phyloP scores from a whole-genome alignment of 2,797 vertebrate genomes.

The Lagodon rhomboides region DNA sequence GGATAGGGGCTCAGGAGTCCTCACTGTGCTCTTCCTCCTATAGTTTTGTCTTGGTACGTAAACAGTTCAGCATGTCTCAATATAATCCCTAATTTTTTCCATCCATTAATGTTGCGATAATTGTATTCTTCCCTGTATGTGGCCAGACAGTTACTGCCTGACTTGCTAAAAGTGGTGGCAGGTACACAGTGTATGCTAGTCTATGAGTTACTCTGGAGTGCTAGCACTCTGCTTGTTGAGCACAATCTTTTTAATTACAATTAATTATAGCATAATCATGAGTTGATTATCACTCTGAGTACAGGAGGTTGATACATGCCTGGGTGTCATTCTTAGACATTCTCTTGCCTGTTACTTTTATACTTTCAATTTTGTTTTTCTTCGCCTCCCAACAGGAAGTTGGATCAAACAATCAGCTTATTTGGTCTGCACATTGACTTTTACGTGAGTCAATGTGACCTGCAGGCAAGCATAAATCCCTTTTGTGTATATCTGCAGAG shows the following conservation, averaged over 20 bases:
- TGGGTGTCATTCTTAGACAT: background rate
- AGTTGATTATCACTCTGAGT: background rate
- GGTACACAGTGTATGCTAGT: background rate
- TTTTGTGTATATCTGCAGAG: background rate
- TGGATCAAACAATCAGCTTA: background rate
- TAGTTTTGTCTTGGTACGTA: background rate
- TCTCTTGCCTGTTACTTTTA: background rate
- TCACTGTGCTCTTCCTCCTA: background rate
- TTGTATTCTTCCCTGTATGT: conserved; percentile 9
- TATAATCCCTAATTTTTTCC: background rate
- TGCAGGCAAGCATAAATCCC: no score
- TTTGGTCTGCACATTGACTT: background rate
- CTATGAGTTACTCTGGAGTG: background rate
- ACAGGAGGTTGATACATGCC: background rate
- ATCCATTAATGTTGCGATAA: background rate
- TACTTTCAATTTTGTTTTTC: background rate
- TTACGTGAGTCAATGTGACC: background rate
- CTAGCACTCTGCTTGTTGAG: conserved; percentile 2
- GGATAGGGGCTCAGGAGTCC: background rate
- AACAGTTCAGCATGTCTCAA: background rate
- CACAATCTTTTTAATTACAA: no score
- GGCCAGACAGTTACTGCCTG: conserved; percentile 3
- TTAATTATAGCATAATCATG: background rate
- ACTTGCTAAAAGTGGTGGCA: background rate
- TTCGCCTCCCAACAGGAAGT: background rate